Evolutionary conservation across 2,797 vertebrate species (phyloP).

Genomic region (Macropodus opercularis): DNA sequence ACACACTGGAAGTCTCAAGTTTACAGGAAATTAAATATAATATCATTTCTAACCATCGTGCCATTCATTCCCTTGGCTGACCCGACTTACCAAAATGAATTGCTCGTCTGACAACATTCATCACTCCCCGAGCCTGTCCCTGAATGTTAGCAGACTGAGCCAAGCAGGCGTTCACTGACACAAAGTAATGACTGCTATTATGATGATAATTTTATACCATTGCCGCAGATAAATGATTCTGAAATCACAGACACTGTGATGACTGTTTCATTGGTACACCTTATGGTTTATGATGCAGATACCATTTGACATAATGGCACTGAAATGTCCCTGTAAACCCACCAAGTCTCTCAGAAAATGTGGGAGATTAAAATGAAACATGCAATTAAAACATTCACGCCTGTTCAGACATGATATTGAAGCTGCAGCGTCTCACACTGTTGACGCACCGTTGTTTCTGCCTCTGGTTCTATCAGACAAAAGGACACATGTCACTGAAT

Average conservation of each 20-base stretch:
- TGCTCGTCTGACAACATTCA: conserved; percentile 64
- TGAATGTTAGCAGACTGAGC: conserved; percentile 59
- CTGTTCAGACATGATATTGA: conserved; percentile 52
- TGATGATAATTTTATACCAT: conserved; percentile 62
- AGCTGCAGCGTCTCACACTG: conserved; percentile 18
- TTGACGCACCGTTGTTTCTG: too few species aligned
- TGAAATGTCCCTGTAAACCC: conserved; percentile 46
- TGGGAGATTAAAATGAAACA: conserved; percentile 39
- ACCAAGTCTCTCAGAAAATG: conserved; percentile 22
- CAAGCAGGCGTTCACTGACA: conserved; percentile 49
- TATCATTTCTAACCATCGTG: conserved; percentile 57
- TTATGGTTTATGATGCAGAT: conserved; percentile 30
- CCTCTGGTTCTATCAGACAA: conserved; percentile 36
- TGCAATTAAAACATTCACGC: conserved; percentile 61
- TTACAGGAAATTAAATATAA: conserved; percentile 76
- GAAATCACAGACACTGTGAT: conserved; percentile 37
- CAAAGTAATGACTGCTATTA: conserved; percentile 56
- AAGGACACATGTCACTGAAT: conserved; percentile 55
- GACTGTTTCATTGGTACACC: conserved; percentile 18
- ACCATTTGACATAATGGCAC: conserved; percentile 33
- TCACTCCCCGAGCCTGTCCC: conserved; percentile 40
- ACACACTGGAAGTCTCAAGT: conserved; percentile 42
- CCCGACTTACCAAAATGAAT: conserved; percentile 64
- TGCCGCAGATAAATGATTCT: conserved; percentile 47
- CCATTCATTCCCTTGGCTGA: conserved; percentile 64